Percentiles rank a stretch among this genome's conserved stretches.
These are phyloP conservation scores for Listrodromus nycthemerus DNA, from an alignment of 2,888 invertebrate species.

Conservation along the genomic window DNA sequence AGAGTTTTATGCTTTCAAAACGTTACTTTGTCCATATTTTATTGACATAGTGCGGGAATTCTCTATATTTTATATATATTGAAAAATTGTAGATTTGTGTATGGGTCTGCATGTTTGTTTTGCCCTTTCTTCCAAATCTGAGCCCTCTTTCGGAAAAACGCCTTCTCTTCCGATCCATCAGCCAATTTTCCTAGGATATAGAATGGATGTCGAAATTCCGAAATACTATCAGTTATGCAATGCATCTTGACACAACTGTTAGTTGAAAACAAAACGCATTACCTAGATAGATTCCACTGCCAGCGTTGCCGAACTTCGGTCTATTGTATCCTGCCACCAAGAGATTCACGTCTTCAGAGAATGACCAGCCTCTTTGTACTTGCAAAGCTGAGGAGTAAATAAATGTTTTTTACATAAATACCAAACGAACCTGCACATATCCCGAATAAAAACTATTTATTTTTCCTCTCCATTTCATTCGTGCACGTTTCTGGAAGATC, in stretches of 20 bases:
- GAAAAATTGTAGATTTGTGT: too few species aligned
- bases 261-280: conserved; percentile 34
- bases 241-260: too few species aligned
- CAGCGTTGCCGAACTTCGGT: conserved; percentile 81
- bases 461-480: neutral
- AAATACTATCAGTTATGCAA: too few species aligned
- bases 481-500: neutral
- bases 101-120: neutral
- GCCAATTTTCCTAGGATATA: too few species aligned
- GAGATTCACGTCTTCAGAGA: conserved; percentile 84
- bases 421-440: neutral
- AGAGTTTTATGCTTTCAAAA: neutral
- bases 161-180: too few species aligned
- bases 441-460: neutral
- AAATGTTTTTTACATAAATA: conserved; percentile 86
- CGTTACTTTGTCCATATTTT: neutral
- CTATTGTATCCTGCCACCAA: conserved; percentile 85
- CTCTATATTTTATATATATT: neutral
- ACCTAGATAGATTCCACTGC: conserved; percentile 86
- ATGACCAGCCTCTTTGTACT: conserved; percentile 85
- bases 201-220: too few species aligned
- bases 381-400: conserved; percentile 83
- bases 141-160: too few species aligned
- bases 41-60: neutral
- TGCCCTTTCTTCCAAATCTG: too few species aligned